phyloP scores from a whole-genome alignment of 30 jellyfish, hydroid and myxozoan species.

The Cassiopea xamachana region DNA sequence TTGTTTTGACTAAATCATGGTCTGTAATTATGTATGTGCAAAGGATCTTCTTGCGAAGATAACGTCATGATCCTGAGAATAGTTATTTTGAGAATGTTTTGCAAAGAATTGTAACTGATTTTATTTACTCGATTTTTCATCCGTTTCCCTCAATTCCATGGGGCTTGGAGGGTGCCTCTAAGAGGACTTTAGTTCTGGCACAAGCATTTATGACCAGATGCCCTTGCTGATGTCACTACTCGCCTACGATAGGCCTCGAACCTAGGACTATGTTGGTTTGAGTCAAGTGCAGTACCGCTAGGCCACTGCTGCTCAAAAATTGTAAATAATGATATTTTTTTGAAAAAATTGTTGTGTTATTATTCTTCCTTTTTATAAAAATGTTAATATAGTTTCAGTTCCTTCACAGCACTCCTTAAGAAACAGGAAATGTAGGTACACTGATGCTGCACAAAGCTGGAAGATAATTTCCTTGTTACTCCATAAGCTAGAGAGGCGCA shows the following conservation, averaged over 20 bases:
- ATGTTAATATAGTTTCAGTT: not conserved
- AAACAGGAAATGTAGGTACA: conserved; percentile 13
- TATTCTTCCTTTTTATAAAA: not conserved
- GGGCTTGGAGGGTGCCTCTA: no score
- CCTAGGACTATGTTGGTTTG: no score
- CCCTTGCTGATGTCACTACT: no score
- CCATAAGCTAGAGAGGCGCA: conserved; percentile 26
- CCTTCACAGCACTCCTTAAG: conserved; percentile 36
- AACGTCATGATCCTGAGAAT: not conserved
- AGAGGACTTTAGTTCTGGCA: no score
- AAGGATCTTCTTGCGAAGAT: conserved; percentile 12
- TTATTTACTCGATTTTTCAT: not conserved
- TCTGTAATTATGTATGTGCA: not conserved
- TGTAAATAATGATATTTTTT: conserved; percentile 11
- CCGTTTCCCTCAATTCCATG: no score
- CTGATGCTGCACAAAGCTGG: conserved; percentile 44
- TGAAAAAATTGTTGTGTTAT: not conserved
- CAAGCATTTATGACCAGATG: no score
- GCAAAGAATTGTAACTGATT: not conserved
- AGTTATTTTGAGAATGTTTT: not conserved
- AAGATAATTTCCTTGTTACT: conserved; percentile 4
- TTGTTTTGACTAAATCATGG: conserved; percentile 15
- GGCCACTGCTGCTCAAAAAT: not conserved
- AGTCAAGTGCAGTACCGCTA: not conserved
- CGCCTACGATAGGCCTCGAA: no score